A percentile compares a stretch with the other conserved stretches of the same genome.
phyloP scores from a whole-genome alignment of 30 jellyfish, hydroid and myxozoan species.

The Phacellophora camtschatica region DNA sequence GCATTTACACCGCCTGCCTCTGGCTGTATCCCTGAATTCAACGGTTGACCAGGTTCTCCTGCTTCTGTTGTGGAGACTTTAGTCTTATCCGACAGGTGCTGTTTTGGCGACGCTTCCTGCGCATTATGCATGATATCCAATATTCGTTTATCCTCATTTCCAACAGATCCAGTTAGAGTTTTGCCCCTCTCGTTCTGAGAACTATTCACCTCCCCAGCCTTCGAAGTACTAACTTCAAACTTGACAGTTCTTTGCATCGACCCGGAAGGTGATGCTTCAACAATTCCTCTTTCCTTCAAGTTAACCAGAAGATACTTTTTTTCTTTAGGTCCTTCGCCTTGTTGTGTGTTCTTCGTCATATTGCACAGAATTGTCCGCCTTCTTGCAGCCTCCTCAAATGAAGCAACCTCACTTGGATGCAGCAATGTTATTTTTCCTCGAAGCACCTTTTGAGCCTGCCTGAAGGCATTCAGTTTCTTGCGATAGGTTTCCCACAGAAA shows the following conservation, averaged over 20 bases:
- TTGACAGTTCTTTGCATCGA: conserved; percentile 4
- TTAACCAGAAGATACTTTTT: conserved; percentile 5
- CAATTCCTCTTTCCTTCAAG: conserved; percentile 3
- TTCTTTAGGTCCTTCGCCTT: background rate
- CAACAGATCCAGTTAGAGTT: background rate
- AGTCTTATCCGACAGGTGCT: background rate
- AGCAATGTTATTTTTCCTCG: conserved; percentile 35
- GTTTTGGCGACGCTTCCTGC: background rate
- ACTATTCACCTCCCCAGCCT: background rate
- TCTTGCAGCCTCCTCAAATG: background rate
- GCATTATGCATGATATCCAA: background rate
- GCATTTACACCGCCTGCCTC: background rate
- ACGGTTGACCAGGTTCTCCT: background rate
- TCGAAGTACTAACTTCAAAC: conserved; percentile 6
- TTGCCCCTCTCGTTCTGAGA: background rate
- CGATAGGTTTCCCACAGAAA: background rate
- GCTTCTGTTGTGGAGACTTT: background rate
- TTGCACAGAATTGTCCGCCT: background rate
- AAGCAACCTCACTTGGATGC: background rate
- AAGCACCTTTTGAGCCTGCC: conserved; percentile 28
- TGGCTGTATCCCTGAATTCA: background rate
- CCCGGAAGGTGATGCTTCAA: background rate
- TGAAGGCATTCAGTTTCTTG: background rate
- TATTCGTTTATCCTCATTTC: background rate
- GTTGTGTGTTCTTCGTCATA: background rate